phyloP scores from a whole-genome alignment of 2,797 vertebrate species.

The Sandelia bainsii region DNA sequence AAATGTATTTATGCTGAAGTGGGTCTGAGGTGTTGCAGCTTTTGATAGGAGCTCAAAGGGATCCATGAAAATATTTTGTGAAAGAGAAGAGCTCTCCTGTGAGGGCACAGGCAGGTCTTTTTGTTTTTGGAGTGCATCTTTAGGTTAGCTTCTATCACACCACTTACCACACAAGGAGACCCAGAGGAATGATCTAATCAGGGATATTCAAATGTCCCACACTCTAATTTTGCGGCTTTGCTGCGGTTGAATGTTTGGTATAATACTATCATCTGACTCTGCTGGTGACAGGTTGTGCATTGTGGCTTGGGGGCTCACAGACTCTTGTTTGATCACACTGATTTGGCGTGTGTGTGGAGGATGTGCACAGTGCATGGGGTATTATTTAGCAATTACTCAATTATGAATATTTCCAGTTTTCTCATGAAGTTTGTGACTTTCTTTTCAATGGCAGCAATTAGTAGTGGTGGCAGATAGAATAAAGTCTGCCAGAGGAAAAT shows the following conservation, averaged over 20 bases:
- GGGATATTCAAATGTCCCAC: constrained; percentile 62
- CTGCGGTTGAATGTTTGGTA: constrained; percentile 41
- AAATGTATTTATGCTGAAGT: constrained; percentile 38
- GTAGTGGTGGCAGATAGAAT: constrained; percentile 32
- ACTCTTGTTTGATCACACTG: constrained; percentile 58
- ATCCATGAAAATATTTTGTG: constrained; percentile 18
- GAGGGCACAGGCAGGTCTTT: constrained; percentile 24
- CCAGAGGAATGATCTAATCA: constrained; percentile 62
- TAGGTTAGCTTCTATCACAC: constrained; percentile 52
- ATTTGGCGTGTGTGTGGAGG: constrained; percentile 41
- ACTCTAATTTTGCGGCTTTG: constrained; percentile 50
- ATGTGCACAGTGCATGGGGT: constrained; percentile 17
- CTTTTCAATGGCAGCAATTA: constrained; percentile 56
- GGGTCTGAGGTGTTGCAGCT: constrained; percentile 43
- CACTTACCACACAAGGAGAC: constrained; percentile 68
- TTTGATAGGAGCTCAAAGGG: constrained; percentile 43
- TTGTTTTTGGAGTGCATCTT: constrained; percentile 38
- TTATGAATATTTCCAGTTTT: constrained; percentile 33
- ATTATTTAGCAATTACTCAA: constrained; percentile 47
- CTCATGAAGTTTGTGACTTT: constrained; percentile 38
- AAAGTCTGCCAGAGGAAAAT: constrained; percentile 42
- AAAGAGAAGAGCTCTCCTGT: constrained; percentile 22
- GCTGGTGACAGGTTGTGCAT: constrained; percentile 45
- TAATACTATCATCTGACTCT: constrained; percentile 34
- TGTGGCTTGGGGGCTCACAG: constrained; percentile 40